Evolutionary conservation across 2,888 invertebrate species (phyloP).

Genomic region (Spilarctia lutea): DNA sequence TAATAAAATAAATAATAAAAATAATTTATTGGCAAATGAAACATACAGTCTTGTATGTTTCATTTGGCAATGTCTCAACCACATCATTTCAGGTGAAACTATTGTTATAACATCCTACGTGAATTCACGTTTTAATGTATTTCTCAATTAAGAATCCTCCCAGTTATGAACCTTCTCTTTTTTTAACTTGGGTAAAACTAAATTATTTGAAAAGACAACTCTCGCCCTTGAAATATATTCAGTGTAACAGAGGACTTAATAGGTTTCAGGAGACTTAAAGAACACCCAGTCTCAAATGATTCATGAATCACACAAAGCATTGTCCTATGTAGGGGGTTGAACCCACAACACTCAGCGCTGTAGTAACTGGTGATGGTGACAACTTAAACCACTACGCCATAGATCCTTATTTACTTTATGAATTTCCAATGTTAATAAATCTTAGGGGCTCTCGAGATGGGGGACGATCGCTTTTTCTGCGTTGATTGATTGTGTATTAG

Average conservation of each 20-base stretch:
- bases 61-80: too few species aligned
- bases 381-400: neutral
- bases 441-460: neutral
- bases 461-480: neutral
- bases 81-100: neutral
- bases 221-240: neutral
- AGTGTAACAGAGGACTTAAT: neutral
- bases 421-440: neutral
- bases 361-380: too few species aligned
- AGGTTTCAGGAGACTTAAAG: neutral
- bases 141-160: too few species aligned
- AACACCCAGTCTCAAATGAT: neutral
- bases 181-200: too few species aligned
- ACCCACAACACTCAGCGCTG: too few species aligned
- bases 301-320: neutral
- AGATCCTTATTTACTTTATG: neutral
- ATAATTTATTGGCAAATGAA: too few species aligned
- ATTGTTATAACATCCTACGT: neutral
- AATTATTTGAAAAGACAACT: too few species aligned
- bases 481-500: neutral
- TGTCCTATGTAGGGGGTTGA: neutral
- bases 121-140: too few species aligned
- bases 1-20: too few species aligned
- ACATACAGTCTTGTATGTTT: too few species aligned
- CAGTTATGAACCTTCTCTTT: too few species aligned